These are phyloP conservation scores for Vultur gryphus DNA, from an alignment of 2,797 vertebrate genomes.

Conservation along the genomic window DNA sequence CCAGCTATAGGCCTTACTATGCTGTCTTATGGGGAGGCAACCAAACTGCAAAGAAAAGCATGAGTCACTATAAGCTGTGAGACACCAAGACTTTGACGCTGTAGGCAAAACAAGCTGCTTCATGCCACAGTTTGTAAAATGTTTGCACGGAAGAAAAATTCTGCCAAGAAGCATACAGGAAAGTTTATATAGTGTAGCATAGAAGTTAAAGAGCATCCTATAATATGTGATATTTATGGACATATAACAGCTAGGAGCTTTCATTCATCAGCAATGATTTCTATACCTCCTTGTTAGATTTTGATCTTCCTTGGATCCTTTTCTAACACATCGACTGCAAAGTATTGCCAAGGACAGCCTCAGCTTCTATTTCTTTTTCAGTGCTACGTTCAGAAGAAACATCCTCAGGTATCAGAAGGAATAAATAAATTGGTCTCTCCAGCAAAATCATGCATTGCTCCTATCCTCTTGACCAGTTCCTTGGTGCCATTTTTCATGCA, in stretches of 20 bases:
- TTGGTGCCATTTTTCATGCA: neutral
- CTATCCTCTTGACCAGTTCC: neutral
- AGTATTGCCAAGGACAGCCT: neutral
- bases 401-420: neutral
- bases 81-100: constrained; percentile 9
- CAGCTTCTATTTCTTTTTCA: neutral
- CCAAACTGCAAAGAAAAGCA: neutral
- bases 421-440: neutral
- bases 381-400: neutral
- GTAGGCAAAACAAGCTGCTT: constrained; percentile 36
- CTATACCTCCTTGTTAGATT: neutral
- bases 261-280: neutral
- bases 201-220: neutral
- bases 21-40: neutral
- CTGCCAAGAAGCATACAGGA: neutral
- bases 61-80: constrained; percentile 15
- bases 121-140: neutral
- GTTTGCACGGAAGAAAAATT: neutral
- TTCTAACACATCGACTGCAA: neutral
- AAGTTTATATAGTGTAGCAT: neutral
- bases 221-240: neutral
- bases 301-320: neutral
- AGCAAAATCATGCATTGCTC: neutral
- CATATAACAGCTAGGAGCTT: neutral
- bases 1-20: neutral